Conservation (phyloP, 1,140 invertebrate species). For the Hycleus cichorii region DNA sequence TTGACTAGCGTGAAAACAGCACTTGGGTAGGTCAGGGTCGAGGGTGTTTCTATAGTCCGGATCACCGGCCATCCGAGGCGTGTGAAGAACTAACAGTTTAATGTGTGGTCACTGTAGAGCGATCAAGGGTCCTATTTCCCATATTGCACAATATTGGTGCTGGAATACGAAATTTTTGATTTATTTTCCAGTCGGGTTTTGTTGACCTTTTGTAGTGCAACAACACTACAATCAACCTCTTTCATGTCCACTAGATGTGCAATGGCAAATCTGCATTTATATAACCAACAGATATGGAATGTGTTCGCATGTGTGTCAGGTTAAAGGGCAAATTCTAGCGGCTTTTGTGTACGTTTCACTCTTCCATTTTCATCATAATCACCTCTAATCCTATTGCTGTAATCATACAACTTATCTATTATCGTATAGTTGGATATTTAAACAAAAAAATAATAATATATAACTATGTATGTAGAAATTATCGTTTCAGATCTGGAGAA, state of each 20-base stretch:
- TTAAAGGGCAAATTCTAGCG: slow-evolving; percentile 17
- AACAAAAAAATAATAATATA: too few species aligned
- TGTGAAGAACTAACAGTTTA: slow-evolving; percentile 34
- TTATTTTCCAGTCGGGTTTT: not conserved
- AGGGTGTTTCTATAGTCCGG: slow-evolving; percentile 33
- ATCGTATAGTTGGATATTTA: too few species aligned
- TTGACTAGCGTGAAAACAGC: slow-evolving; percentile 28
- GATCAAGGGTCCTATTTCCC: slow-evolving; percentile 28
- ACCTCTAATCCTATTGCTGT: too few species aligned
- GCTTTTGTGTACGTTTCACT: slow-evolving; percentile 1
- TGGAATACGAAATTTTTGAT: too few species aligned
- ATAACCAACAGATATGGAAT: slow-evolving; percentile 10
- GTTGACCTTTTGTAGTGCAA: too few species aligned
- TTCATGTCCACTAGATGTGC: slow-evolving; percentile 1
- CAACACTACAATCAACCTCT: too few species aligned
- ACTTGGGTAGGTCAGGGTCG: slow-evolving; percentile 37
- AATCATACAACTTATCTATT: too few species aligned
- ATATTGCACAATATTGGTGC: too few species aligned
- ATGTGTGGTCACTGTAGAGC: slow-evolving; percentile 37
- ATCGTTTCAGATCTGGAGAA: slow-evolving; percentile 16
- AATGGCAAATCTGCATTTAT: slow-evolving; percentile 18
- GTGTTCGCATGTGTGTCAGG: slow-evolving; percentile 22
- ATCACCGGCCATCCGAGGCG: slow-evolving; percentile 37
- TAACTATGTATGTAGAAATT: not conserved
- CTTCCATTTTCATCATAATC: not conserved